Evolutionary conservation across 2,888 invertebrate species (phyloP).

Genomic region (Mythimna impura): DNA sequence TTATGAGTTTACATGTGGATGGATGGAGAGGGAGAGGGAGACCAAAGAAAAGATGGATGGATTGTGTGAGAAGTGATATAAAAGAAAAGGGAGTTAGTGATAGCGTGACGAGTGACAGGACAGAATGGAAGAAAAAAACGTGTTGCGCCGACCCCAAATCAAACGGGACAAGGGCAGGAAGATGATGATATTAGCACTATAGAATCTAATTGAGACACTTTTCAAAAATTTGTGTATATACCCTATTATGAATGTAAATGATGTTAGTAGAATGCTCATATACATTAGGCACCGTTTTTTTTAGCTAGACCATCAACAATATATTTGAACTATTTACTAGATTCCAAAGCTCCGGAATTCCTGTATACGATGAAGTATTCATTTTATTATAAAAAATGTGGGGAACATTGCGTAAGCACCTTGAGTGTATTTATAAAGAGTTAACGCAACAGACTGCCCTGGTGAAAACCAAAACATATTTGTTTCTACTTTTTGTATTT

Average conservation of each 20-base stretch:
- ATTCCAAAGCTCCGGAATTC: slow-evolving; percentile 34
- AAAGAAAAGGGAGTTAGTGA: too few relatives aligned
- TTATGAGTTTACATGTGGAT: too few relatives aligned
- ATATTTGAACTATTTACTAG: slow-evolving; percentile 25
- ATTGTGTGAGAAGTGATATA: too few relatives aligned
- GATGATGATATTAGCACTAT: too few relatives aligned
- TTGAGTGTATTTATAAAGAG: slow-evolving; percentile 58
- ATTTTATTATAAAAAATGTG: slow-evolving; percentile 54
- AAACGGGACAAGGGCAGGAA: too few relatives aligned
- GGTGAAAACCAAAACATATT: slow-evolving; percentile 53
- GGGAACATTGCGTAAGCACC: slow-evolving; percentile 46
- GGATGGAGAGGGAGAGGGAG: too few relatives aligned
- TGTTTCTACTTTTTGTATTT: slow-evolving; percentile 31
- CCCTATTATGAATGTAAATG: neutral
- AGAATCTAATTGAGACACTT: too few relatives aligned
- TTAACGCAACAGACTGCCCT: slow-evolving; percentile 42
- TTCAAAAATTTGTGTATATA: too few relatives aligned
- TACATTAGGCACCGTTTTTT: neutral
- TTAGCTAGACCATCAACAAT: slow-evolving; percentile 28
- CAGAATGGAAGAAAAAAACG: too few relatives aligned
- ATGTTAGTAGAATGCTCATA: neutral
- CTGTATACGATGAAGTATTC: slow-evolving; percentile 48
- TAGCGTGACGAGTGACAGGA: too few relatives aligned
- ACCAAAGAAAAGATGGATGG: too few relatives aligned
- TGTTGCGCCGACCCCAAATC: too few relatives aligned